A percentile compares a stretch with the other conserved stretches of the same genome.
Evolutionary conservation across 1,140 invertebrate genomes (phyloP).

Genomic region (Caligus rogercresseyi): DNA sequence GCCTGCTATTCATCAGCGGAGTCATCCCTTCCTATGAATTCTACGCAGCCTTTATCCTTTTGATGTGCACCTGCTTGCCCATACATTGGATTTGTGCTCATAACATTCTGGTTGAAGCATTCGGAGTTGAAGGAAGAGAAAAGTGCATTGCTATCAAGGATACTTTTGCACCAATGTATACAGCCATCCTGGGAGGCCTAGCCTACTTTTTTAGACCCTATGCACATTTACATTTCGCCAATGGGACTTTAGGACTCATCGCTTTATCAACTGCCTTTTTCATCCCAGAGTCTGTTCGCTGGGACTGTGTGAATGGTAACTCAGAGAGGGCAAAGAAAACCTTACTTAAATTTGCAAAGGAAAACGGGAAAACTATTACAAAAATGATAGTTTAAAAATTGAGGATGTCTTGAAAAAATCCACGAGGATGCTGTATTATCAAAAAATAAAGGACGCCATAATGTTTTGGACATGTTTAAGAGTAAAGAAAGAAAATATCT

Average conservation of each 20-base stretch:
- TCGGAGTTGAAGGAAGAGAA: not conserved
- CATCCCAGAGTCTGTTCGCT: constrained; percentile 7
- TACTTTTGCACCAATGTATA: not conserved
- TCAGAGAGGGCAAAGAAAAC: not conserved
- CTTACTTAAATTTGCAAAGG: not conserved
- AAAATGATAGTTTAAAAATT: not conserved
- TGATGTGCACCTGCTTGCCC: not conserved
- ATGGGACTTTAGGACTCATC: not conserved
- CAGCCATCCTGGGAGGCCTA: not conserved
- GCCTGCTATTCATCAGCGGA: not conserved
- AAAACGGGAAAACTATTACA: not conserved
- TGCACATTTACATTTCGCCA: not conserved
- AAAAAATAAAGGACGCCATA: not conserved
- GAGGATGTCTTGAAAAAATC: not conserved
- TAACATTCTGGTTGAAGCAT: not conserved
- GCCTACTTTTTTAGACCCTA: not conserved
- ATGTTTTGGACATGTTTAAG: constrained; percentile 6
- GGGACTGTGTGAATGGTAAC: not conserved
- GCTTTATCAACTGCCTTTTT: constrained; percentile 5
- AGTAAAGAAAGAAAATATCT: not conserved
- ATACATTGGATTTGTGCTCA: not conserved
- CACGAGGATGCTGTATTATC: not conserved
- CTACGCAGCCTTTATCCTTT: not conserved
- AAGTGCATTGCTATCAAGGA: not conserved
- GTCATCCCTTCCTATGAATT: not conserved